A percentile compares a stretch with the other conserved stretches of the same genome.
Conservation (phyloP, 2,797 vertebrate genomes). For the Amblyopsis hoosieri region DNA sequence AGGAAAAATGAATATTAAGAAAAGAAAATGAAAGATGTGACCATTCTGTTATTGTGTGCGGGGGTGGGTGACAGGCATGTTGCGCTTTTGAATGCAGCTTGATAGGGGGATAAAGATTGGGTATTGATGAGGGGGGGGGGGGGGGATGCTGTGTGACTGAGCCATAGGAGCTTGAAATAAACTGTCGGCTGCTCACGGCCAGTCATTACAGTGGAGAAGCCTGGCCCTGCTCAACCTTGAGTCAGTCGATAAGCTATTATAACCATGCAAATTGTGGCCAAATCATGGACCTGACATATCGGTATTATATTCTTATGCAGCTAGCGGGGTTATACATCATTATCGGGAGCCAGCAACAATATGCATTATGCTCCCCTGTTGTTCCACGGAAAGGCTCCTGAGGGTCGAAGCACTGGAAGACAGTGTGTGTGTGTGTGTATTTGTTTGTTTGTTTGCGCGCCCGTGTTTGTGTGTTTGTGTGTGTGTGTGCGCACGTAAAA, state of each 20-base stretch:
- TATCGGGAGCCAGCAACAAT: conserved; percentile 69
- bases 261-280: conserved; percentile 95
- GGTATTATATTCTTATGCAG: conserved; percentile 82
- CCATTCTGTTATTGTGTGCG: conserved; percentile 25
- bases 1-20: conserved; percentile 82
- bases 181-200: conserved; percentile 82
- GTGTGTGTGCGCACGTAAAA: background rate
- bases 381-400: conserved; percentile 51
- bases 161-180: conserved; percentile 92
- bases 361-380: conserved; percentile 63
- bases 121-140: conserved; percentile 89
- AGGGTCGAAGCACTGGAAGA: conserved; percentile 27
- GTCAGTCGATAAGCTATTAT: conserved; percentile 98
- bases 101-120: conserved; percentile 94
- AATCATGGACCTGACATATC: conserved; percentile 85
- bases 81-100: conserved; percentile 75
- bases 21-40: conserved; percentile 22
- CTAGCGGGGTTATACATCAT: conserved; percentile 81
- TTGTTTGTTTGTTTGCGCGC: conserved; percentile 21
- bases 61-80: conserved; percentile 36
- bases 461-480: conserved; percentile 15
- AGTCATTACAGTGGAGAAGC: conserved; percentile 88
- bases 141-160: conserved; percentile 86
- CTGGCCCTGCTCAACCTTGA: conserved; percentile 90
- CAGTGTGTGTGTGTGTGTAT: conserved; percentile 26